Evolutionary conservation across 1,140 invertebrate species (phyloP), one percentile per base, ranked within the genome.

Genomic region (Sycophaga agraensis): DNA sequence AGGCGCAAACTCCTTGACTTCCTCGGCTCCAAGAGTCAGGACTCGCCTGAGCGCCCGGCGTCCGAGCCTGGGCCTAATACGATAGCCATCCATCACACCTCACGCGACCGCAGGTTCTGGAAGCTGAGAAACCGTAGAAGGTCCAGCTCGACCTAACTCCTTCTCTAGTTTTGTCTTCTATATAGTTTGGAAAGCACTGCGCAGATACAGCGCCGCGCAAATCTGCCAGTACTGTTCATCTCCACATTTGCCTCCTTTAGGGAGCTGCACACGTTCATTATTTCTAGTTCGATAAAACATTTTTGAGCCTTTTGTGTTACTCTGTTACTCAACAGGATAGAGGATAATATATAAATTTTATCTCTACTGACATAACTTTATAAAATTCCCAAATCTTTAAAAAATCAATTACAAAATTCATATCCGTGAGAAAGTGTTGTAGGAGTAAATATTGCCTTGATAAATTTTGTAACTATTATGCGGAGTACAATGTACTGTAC

Each of bases 51-150:
- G 65, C 0, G 55, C 71, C 73, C 34, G 22, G 1, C 14, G 6
- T 12, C 40, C 0, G 14, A 8, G n/a, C 43, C 8, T 43, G 2
- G 42, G 22, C 2, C 28, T 0, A 81, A 80, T 22, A 81, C 78
- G 7, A 81, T 79, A 31, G 74, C 76, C 37, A 76, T 81, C 40
- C 78, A 80, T 54, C 76, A 77, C 39, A 76, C 75, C 40, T 77
- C 79, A 49, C 74, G 76, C 43, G 75, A 80, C 37, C 67, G 77
- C 26, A 74, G 76, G 48, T 81, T 81, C 56, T 80, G 79, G 79
- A 78, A 76, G 53, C 66, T 81, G 19, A 71, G 76, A 12, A 79
- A 72, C 60, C 75, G 78, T 19, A 68, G 78, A 39, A 73, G 73
- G 40, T 77, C 78, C 0, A 79, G 69, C 64, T 78, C 77, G 6